A percentile compares a stretch with the other conserved stretches of the same genome.
These are phyloP conservation scores for Lobophora halterata DNA, from an alignment of 2,888 invertebrate genomes.

Conservation along the genomic window DNA sequence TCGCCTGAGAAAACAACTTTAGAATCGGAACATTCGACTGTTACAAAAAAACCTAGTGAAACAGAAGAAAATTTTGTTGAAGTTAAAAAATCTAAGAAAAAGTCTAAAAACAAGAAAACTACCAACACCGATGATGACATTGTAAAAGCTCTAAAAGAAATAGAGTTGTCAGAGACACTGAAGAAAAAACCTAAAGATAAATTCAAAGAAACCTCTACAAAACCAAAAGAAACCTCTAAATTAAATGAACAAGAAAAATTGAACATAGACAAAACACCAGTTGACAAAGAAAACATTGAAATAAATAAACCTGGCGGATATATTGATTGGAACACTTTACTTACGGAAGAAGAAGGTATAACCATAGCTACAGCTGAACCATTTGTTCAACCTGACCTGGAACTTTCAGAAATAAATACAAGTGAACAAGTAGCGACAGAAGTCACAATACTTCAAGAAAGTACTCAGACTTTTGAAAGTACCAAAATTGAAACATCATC, in stretches of 20 bases:
- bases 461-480: conserved; percentile 34
- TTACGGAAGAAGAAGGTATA: conserved; percentile 63
- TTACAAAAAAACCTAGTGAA: no score
- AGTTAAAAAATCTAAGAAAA: conserved; percentile 2
- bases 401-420: conserved; percentile 26
- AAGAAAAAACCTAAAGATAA: conserved; percentile 48
- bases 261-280: not conserved
- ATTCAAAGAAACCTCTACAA: conserved; percentile 23
- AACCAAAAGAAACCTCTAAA: conserved; percentile 3
- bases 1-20: no score
- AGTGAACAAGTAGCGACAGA: conserved; percentile 59
- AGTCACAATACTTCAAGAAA: conserved; percentile 63
- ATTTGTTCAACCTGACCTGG: conserved; percentile 37
- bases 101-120: conserved; percentile 4
- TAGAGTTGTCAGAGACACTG: conserved; percentile 40
- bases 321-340: conserved; percentile 69
- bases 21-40: no score
- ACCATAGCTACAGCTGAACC: conserved; percentile 45
- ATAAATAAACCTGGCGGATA: conserved; percentile 53
- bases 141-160: conserved; percentile 53
- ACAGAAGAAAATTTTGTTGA: no score
- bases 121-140: conserved; percentile 51
- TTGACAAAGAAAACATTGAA: conserved; percentile 21
- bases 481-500: conserved; percentile 23
- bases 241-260: not conserved